phyloP scores from a whole-genome alignment of 2,797 vertebrate species.

The Siniperca obscura region DNA sequence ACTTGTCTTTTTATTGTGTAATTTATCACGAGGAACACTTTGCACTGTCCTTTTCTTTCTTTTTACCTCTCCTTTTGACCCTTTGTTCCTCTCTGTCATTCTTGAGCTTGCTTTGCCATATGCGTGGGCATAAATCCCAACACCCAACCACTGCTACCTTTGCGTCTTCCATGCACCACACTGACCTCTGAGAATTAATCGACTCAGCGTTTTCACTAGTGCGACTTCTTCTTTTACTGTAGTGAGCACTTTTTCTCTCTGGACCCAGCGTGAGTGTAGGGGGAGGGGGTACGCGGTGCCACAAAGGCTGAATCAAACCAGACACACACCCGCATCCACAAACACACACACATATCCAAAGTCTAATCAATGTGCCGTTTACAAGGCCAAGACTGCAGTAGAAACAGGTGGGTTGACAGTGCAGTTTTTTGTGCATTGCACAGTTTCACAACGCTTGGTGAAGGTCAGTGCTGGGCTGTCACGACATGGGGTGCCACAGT shows the following conservation, averaged over 20 bases:
- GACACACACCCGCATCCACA: slow-evolving; percentile 49
- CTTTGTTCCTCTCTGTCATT: slow-evolving; percentile 25
- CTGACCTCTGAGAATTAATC: slow-evolving; percentile 71
- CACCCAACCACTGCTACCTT: slow-evolving; percentile 36
- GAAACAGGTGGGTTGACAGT: slow-evolving; percentile 71
- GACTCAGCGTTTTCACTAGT: slow-evolving; percentile 80
- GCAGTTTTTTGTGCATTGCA: slow-evolving; percentile 63
- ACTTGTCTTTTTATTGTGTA: not conserved
- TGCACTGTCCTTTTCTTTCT: not conserved
- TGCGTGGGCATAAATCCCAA: slow-evolving; percentile 55
- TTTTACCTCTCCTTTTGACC: slow-evolving; percentile 28
- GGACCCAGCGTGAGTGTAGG: slow-evolving; percentile 45
- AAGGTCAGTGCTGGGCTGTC: slow-evolving; percentile 63
- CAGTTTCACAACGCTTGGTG: slow-evolving; percentile 40
- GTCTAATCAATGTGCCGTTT: slow-evolving; percentile 75
- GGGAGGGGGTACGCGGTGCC: slow-evolving; percentile 55
- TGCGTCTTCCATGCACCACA: slow-evolving; percentile 56
- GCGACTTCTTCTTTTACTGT: slow-evolving; percentile 79
- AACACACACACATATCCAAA: slow-evolving; percentile 44
- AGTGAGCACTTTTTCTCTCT: slow-evolving; percentile 78
- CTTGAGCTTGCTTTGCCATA: slow-evolving; percentile 42
- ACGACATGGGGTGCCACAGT: slow-evolving; percentile 13
- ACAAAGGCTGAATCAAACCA: slow-evolving; percentile 73
- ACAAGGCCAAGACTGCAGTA: slow-evolving; percentile 79
- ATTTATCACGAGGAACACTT: slow-evolving; percentile 24